Evolutionary conservation across 2,113 vertebrate species (phyloP).

Genomic region (Gila orcuttii): DNA sequence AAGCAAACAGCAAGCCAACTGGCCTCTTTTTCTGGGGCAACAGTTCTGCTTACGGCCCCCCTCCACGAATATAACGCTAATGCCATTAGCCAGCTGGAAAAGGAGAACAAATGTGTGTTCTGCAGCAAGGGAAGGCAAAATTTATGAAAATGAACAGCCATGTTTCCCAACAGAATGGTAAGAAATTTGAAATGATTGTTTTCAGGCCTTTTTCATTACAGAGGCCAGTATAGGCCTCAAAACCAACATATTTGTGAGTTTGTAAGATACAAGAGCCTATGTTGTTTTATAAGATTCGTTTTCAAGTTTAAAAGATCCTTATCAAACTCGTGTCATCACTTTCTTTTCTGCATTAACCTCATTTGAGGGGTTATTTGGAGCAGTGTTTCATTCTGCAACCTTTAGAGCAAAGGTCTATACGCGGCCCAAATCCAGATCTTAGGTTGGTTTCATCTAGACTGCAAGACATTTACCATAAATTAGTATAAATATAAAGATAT

Average conservation of each 20-base stretch:
- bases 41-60: constrained; percentile 18
- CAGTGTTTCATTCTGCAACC: background rate
- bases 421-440: background rate
- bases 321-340: background rate
- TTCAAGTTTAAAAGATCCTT: background rate
- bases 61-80: constrained; percentile 49
- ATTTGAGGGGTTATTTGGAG: background rate
- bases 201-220: constrained; percentile 50
- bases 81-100: constrained; percentile 49
- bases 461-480: background rate
- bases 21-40: constrained; percentile 6
- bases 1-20: constrained; percentile 3
- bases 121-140: constrained; percentile 49
- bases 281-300: background rate
- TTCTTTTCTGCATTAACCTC: background rate
- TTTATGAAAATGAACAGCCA: constrained; percentile 50
- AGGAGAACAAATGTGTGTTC: constrained; percentile 46
- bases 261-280: background rate
- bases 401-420: background rate
- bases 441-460: background rate
- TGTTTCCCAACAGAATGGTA: constrained; percentile 20
- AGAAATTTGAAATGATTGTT: constrained; percentile 43
- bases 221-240: constrained; percentile 1
- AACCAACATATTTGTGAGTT: background rate
- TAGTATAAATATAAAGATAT: background rate